A percentile compares a stretch with the other conserved stretches of the same genome.
Conservation (phyloP, 2,113 vertebrate species). For the Elaphurus davidianus region DNA sequence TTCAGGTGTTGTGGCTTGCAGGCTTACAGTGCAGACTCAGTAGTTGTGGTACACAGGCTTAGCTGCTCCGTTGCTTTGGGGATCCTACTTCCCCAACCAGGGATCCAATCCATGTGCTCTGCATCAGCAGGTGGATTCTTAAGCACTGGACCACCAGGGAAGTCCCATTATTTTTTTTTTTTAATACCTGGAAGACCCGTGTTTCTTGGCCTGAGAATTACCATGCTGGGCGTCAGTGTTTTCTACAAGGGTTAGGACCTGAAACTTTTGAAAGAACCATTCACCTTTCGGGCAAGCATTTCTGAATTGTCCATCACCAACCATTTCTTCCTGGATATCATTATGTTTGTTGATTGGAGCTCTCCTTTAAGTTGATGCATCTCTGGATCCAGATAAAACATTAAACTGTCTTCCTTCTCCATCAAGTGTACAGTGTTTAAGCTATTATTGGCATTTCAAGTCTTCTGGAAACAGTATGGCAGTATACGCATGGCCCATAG, state of each 20-base stretch:
- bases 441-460: conserved; percentile 58
- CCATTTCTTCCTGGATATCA: background rate
- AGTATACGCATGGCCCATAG: background rate
- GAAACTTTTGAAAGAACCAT: background rate
- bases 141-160: background rate
- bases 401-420: background rate
- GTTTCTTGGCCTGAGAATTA: conserved; percentile 74
- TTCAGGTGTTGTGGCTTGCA: background rate
- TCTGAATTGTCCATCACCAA: background rate
- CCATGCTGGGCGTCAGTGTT: conserved; percentile 28
- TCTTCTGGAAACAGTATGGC: conserved; percentile 55
- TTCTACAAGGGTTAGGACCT: conserved; percentile 50
- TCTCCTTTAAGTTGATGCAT: background rate
- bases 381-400: background rate
- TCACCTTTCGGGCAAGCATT: background rate
- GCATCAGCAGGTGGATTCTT: background rate
- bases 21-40: background rate
- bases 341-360: background rate
- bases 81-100: background rate
- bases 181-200: conserved; percentile 40
- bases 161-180: background rate
- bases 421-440: conserved; percentile 62
- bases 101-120: background rate
- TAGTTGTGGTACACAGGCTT: background rate
- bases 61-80: background rate